Evolutionary conservation across 2,888 invertebrate genomes (phyloP).

Genomic region (Pherbina coryleti): DNA sequence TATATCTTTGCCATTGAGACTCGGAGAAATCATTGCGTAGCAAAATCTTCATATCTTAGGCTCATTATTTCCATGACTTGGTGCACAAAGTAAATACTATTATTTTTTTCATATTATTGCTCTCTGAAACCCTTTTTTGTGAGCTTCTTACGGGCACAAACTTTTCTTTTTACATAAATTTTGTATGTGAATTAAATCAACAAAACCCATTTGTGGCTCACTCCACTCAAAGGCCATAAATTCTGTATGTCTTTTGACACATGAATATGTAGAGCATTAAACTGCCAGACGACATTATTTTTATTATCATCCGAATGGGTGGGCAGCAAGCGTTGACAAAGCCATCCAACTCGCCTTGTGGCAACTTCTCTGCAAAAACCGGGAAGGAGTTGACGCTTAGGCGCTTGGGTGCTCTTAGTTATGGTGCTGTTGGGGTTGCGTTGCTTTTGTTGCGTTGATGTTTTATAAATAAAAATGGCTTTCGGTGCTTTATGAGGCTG

Average conservation of each 20-base stretch:
- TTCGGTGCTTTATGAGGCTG: slow-evolving; percentile 36
- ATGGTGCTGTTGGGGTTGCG: neutral
- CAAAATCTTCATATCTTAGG: no score
- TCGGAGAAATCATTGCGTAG: no score
- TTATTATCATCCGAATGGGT: slow-evolving; percentile 54
- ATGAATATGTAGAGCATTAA: slow-evolving; percentile 65
- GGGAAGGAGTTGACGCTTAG: slow-evolving; percentile 8
- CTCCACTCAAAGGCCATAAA: slow-evolving; percentile 53
- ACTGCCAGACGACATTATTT: slow-evolving; percentile 58
- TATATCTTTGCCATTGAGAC: no score
- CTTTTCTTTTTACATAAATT: slow-evolving; percentile 39
- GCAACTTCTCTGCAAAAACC: neutral
- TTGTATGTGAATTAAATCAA: slow-evolving; percentile 42
- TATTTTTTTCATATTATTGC: no score
- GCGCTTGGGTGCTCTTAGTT: slow-evolving; percentile 8
- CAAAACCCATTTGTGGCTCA: slow-evolving; percentile 37
- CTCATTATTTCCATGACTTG: no score
- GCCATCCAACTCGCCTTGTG: neutral
- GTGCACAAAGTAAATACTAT: no score
- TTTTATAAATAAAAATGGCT: slow-evolving; percentile 24
- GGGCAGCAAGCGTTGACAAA: slow-evolving; percentile 27
- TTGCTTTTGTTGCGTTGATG: neutral
- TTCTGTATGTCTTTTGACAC: slow-evolving; percentile 64
- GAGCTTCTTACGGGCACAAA: neutral
- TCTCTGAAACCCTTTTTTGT: neutral